phyloP scores from a whole-genome alignment of 2,888 invertebrate genomes.

The Drosophila subsilvestris region DNA sequence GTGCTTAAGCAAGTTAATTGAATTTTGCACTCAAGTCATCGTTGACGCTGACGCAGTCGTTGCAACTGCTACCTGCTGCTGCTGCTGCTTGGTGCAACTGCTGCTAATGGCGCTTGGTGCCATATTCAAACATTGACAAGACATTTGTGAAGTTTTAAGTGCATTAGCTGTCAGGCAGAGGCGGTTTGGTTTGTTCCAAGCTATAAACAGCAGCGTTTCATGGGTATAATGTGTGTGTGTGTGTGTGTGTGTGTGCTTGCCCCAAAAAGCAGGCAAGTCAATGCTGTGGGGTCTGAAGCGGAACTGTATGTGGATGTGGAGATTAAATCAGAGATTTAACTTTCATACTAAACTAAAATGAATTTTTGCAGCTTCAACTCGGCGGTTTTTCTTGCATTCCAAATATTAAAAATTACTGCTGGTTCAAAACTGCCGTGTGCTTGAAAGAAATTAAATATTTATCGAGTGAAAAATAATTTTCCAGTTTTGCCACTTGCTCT shows the following conservation, averaged over 20 bases:
- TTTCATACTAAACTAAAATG: slow-evolving; percentile 6
- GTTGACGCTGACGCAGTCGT: slow-evolving; percentile 57
- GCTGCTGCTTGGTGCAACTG: slow-evolving; percentile 20
- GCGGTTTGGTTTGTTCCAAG: background rate
- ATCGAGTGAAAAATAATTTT: background rate
- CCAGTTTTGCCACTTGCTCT: background rate
- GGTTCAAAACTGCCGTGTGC: too few relatives aligned
- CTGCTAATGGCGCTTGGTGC: slow-evolving; percentile 11
- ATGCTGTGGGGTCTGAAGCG: background rate
- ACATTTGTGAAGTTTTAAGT: slow-evolving; percentile 80
- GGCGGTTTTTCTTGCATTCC: background rate
- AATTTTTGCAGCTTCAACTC: slow-evolving; percentile 19
- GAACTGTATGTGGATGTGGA: too few relatives aligned
- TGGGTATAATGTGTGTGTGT: background rate
- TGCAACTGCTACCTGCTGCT: slow-evolving; percentile 34
- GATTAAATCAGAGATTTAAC: too few relatives aligned
- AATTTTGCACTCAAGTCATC: slow-evolving; percentile 79
- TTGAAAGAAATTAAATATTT: background rate
- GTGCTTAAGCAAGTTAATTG: slow-evolving; percentile 80
- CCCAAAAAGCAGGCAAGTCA: slow-evolving; percentile 47
- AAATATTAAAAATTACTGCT: too few relatives aligned
- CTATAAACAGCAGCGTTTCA: background rate
- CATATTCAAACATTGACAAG: slow-evolving; percentile 77
- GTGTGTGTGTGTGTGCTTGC: slow-evolving; percentile 23
- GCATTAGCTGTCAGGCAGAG: slow-evolving; percentile 70